Evolutionary conservation across 1,140 invertebrate genomes (phyloP).

Genomic region (Phenacoccus solenopsis): DNA sequence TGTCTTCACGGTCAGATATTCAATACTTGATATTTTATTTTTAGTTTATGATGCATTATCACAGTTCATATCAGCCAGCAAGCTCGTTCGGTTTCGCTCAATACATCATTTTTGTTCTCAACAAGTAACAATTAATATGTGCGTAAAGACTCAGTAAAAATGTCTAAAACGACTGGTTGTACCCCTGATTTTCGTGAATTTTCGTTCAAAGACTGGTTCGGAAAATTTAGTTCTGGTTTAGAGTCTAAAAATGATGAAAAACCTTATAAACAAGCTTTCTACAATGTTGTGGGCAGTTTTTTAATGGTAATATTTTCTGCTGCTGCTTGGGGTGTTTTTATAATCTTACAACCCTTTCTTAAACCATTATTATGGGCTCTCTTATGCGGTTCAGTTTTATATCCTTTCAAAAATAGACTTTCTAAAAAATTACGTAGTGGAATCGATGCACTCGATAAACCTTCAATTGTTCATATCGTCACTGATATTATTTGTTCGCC

Average conservation of each 20-base stretch:
- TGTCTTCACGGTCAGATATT: no score
- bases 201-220: conserved; percentile 6
- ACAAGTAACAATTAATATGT: no score
- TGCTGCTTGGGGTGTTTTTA: conserved; percentile 64
- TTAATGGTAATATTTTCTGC: conserved; percentile 47
- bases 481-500: conserved; percentile 40
- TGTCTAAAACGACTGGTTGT: background rate
- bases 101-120: no score
- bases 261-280: conserved; percentile 73
- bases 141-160: background rate
- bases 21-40: no score
- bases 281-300: conserved; percentile 66
- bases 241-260: conserved; percentile 51
- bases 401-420: conserved; percentile 71
- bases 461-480: conserved; percentile 48
- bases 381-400: conserved; percentile 75
- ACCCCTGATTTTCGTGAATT: conserved; percentile 6
- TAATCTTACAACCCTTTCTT: conserved; percentile 78
- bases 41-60: no score
- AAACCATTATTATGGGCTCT: conserved; percentile 88
- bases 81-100: no score
- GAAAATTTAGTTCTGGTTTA: background rate
- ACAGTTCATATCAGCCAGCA: no score
- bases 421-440: conserved; percentile 50
- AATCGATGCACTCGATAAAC: background rate